A percentile compares a stretch with the other conserved stretches of the same genome.
phyloP scores from a whole-genome alignment of 1,140 invertebrate species.

The Ylistrum balloti region DNA sequence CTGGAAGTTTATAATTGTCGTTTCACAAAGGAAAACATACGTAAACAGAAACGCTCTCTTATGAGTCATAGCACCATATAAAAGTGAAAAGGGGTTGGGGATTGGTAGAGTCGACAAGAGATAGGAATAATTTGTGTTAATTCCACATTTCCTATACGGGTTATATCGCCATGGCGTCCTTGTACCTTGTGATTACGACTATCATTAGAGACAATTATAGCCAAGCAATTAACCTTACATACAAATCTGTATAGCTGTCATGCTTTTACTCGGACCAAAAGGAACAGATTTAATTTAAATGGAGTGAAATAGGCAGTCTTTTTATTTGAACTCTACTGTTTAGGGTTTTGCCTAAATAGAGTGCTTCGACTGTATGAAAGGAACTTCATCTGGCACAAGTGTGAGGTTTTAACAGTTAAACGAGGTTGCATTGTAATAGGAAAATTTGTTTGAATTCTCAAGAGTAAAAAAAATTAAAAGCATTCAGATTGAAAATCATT shows the following conservation, averaged over 20 bases:
- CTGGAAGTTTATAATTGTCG: slow-evolving; percentile 5
- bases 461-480: not conserved
- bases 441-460: slow-evolving; percentile 10
- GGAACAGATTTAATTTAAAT: slow-evolving; percentile 4
- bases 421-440: not conserved
- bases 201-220: slow-evolving; percentile 2
- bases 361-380: not conserved
- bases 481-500: not conserved
- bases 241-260: not conserved
- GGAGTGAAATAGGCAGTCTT: not conserved
- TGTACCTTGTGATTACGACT: not conserved
- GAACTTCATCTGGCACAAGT: not conserved
- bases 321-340: not conserved
- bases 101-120: not conserved
- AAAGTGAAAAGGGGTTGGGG: slow-evolving; percentile 30
- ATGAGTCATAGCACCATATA: not conserved
- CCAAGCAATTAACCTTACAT: not conserved
- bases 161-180: not conserved
- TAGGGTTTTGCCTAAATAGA: not conserved
- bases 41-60: not conserved
- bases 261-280: not conserved
- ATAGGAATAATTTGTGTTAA: slow-evolving; percentile 40
- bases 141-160: not conserved
- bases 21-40: not conserved
- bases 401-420: not conserved